Evolutionary conservation across 30 jellyfish, hydroid and myxozoan species (phyloP).

Genomic region (Clytia hemisphaerica): DNA sequence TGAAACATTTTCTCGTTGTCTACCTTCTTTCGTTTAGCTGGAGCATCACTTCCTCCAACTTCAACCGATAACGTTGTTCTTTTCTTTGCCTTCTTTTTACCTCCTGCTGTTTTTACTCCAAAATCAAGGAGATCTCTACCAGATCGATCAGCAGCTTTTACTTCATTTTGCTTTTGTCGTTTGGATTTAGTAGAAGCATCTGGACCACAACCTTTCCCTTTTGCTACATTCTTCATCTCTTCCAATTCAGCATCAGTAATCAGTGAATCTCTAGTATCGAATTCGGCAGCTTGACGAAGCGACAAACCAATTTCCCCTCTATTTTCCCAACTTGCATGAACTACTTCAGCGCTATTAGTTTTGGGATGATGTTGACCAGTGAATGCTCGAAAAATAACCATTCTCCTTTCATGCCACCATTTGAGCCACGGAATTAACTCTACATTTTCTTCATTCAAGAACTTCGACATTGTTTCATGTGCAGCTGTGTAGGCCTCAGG

Average conservation of each 20-base stretch:
- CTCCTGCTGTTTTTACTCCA: no score
- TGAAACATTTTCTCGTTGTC: no score
- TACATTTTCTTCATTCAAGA: neutral
- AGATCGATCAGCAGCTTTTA: no score
- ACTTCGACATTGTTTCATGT: neutral
- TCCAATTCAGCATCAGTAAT: neutral
- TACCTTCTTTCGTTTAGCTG: no score
- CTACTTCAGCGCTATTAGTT: constrained; percentile 1
- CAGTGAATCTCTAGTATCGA: neutral
- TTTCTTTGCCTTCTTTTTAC: no score
- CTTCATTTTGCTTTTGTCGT: neutral
- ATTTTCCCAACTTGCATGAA: constrained; percentile 9
- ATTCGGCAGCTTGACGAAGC: neutral
- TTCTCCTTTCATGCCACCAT: constrained; percentile 10
- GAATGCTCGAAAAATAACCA: neutral
- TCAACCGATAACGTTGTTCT: no score
- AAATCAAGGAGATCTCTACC: no score
- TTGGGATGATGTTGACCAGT: neutral
- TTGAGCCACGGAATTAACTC: no score
- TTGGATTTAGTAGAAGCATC: neutral
- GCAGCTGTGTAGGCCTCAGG: no score
- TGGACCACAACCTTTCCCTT: neutral
- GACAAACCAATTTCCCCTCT: neutral
- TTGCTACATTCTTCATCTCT: neutral
- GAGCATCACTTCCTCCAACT: no score